These are phyloP conservation scores for Drosophila flavopinicola DNA, from an alignment of 2,888 invertebrate species.

Conservation along the genomic window DNA sequence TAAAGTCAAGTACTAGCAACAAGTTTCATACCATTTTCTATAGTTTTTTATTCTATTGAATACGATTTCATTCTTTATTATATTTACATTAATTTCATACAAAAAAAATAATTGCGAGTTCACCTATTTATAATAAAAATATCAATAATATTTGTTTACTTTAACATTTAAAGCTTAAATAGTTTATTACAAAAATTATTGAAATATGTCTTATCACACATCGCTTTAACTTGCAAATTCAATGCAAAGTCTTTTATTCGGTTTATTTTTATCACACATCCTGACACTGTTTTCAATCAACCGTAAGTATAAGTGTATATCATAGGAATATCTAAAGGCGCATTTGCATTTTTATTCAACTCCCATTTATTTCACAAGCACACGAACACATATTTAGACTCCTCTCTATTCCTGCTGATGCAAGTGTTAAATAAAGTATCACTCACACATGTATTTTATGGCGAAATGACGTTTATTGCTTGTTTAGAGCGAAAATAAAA, in stretches of 20 bases:
- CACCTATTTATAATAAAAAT: too few relatives aligned
- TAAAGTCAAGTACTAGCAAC: too few relatives aligned
- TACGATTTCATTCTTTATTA: too few relatives aligned
- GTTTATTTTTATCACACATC: neutral
- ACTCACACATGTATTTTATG: conserved; percentile 44
- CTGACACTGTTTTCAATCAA: neutral
- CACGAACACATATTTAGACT: neutral
- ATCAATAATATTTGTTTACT: too few relatives aligned
- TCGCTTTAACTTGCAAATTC: too few relatives aligned
- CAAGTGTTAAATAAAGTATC: conserved; percentile 64
- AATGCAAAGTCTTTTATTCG: neutral
- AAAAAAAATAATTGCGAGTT: too few relatives aligned
- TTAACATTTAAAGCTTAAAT: too few relatives aligned
- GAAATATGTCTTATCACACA: too few relatives aligned
- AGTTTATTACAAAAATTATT: too few relatives aligned
- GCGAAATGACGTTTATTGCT: conserved; percentile 67
- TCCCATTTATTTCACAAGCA: conserved; percentile 9
- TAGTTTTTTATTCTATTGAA: too few relatives aligned
- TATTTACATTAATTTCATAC: too few relatives aligned
- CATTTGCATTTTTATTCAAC: neutral
- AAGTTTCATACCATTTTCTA: too few relatives aligned
- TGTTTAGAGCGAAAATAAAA: conserved; percentile 39
- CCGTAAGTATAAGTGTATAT: neutral
- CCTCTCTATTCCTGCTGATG: conserved; percentile 16
- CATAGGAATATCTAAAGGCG: neutral